A percentile compares a stretch with the other conserved stretches of the same genome.
Conservation (phyloP, 2,888 invertebrate genomes). For the Caenorhabditis macrosperma region DNA sequence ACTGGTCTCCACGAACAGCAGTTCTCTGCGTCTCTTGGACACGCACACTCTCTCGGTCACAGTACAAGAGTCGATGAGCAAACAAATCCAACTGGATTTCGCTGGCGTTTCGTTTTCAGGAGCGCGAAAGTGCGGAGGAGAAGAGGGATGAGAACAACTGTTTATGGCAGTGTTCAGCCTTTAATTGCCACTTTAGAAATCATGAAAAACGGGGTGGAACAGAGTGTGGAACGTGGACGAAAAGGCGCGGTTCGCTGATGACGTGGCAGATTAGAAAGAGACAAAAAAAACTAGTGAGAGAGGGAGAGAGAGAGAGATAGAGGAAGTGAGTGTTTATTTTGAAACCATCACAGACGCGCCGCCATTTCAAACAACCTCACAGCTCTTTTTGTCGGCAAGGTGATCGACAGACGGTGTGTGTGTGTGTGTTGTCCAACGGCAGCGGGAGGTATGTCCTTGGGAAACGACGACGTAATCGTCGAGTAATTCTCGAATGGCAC, state of each 20-base stretch:
- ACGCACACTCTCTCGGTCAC: background rate
- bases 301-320: no score
- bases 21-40: slow-evolving; percentile 11
- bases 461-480: background rate
- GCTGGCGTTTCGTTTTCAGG: background rate
- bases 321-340: slow-evolving; percentile 39
- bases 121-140: slow-evolving; percentile 7
- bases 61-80: slow-evolving; percentile 45
- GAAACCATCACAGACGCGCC: slow-evolving; percentile 20
- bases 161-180: slow-evolving; percentile 41
- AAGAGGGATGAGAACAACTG: background rate
- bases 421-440: no score
- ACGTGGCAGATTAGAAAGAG: slow-evolving; percentile 5
- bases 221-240: background rate
- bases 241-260: background rate
- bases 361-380: slow-evolving; percentile 23
- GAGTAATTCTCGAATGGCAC: background rate
- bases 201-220: slow-evolving; percentile 17
- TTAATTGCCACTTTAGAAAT: slow-evolving; percentile 28
- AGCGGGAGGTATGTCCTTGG: slow-evolving; percentile 3
- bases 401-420: slow-evolving; percentile 2
- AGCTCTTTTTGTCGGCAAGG: slow-evolving; percentile 1
- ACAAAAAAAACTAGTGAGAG: background rate
- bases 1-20: slow-evolving; percentile 41
- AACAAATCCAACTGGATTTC: slow-evolving; percentile 45